Conservation (phyloP, 2,888 invertebrate genomes). For the Dryococelus australis region DNA sequence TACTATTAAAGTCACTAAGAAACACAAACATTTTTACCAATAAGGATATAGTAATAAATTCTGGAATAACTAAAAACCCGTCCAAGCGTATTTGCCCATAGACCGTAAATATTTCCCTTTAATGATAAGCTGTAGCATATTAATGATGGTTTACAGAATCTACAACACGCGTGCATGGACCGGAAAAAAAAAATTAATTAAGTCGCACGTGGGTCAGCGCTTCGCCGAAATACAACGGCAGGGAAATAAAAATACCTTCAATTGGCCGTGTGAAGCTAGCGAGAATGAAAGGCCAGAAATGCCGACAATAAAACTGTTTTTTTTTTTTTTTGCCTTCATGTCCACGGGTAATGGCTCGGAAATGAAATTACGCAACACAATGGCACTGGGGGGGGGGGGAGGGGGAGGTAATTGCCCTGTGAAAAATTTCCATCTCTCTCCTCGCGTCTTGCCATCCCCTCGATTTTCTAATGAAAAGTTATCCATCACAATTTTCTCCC, state of each 20-base stretch:
- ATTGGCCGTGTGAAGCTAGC: constrained; percentile 3
- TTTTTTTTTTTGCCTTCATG: neutral
- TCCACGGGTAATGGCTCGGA: neutral
- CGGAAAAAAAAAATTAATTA: too few species aligned
- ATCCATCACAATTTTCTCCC: constrained; percentile 4
- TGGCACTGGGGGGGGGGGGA: too few species aligned
- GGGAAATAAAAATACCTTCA: neutral
- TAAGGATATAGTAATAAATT: too few species aligned
- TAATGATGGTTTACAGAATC: too few species aligned
- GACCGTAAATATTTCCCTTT: too few species aligned
- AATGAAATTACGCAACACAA: constrained; percentile 11
- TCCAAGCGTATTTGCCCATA: too few species aligned
- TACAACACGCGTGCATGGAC: too few species aligned
- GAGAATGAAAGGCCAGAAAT: neutral
- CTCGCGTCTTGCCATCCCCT: neutral
- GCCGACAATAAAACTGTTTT: neutral
- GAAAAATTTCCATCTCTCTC: neutral
- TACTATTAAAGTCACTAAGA: too few species aligned
- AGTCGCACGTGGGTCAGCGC: too few species aligned
- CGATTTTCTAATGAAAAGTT: neutral
- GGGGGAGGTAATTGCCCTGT: neutral
- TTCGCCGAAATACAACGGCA: neutral
- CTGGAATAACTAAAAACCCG: too few species aligned
- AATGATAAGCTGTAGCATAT: too few species aligned
- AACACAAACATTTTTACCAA: too few species aligned